Evolutionary conservation across 2,113 vertebrate species (phyloP), one percentile per base, ranked within the genome.

Genomic region (Microcebus lehilahytsara): DNA sequence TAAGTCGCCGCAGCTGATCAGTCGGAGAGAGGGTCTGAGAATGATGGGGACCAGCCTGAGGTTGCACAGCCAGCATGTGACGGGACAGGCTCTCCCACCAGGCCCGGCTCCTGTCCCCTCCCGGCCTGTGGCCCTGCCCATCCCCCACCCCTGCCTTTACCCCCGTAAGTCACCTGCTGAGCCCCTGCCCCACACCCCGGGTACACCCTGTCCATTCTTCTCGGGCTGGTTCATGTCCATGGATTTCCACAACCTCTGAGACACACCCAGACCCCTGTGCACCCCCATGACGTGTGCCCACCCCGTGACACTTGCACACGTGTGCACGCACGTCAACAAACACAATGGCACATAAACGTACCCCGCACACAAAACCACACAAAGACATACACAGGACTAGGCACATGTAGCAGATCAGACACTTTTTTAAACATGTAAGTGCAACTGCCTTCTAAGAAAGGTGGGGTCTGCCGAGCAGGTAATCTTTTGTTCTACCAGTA

Each of bases 181-280:
- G 1, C 60, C 12, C 25, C 6, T 5, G 1, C 42, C 32, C 23
- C 6, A 32, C 11, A n/a, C 0, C 2, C 1, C 11, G 6, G 9
- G 67, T 0, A 0, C 3, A 23, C 25, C 66, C 62, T 8, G 1
- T 30, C 71, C n/a, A 42, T 85, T 53, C 93, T 11, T 72, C 53
- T 74, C 23, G 42, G 84, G 42, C 80, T 81, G 46, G 32, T 42
- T 67, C 23, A 0, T 6, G 23, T 8, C 4, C 42, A 9, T 7
- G 81, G 49, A 85, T 89, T 40, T 67, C 42, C 83, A 7, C 1
- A 27, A n/a, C 93, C 46, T 89, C 64, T 22, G 49, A 49, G 74
- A 74, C 53, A 34, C 7, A 62, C 34, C 80, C 69, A n/a, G 71
- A 66, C 37, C 81, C 66, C 60, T 51, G 46, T 27, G 75, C 67